phyloP scores from a whole-genome alignment of 2,888 invertebrate species.

The Belgica antarctica region DNA sequence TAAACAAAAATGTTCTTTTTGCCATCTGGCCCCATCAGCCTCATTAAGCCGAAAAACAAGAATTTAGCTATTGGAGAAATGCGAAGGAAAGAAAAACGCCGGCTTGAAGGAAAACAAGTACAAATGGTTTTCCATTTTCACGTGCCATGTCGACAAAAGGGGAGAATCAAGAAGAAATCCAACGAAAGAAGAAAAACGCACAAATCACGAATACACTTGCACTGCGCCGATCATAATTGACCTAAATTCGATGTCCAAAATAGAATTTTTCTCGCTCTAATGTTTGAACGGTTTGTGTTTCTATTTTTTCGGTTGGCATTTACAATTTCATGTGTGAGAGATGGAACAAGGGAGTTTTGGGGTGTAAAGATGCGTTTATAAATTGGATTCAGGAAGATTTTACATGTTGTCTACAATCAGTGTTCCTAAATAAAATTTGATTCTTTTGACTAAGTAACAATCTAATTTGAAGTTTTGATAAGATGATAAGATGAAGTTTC shows the following conservation, averaged over 20 bases:
- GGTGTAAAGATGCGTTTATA: too few species aligned
- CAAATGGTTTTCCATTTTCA: constrained; percentile 16
- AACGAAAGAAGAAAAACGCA: constrained; percentile 22
- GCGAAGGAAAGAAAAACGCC: not conserved
- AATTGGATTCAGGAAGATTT: too few species aligned
- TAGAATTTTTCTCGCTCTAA: constrained; percentile 36
- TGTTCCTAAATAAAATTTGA: too few species aligned
- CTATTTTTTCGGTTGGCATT: not conserved
- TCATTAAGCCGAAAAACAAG: constrained; percentile 9
- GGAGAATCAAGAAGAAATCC: not conserved
- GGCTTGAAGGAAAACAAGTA: not conserved
- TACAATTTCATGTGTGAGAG: not conserved
- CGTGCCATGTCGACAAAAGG: not conserved
- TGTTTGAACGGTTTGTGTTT: constrained; percentile 13
- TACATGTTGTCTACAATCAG: too few species aligned
- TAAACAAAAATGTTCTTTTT: not conserved
- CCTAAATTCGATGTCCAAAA: constrained; percentile 38
- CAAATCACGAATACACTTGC: constrained; percentile 21
- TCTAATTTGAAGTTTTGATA: too few species aligned
- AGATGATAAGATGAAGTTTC: too few species aligned
- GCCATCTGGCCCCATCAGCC: constrained; percentile 17
- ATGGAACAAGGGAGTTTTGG: too few species aligned
- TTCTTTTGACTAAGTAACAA: too few species aligned
- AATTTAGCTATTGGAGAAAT: not conserved
- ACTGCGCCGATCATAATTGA: constrained; percentile 43